These are phyloP conservation scores for Pristionchus fissidentatus DNA, from an alignment of 2,888 invertebrate species.

Conservation along the genomic window DNA sequence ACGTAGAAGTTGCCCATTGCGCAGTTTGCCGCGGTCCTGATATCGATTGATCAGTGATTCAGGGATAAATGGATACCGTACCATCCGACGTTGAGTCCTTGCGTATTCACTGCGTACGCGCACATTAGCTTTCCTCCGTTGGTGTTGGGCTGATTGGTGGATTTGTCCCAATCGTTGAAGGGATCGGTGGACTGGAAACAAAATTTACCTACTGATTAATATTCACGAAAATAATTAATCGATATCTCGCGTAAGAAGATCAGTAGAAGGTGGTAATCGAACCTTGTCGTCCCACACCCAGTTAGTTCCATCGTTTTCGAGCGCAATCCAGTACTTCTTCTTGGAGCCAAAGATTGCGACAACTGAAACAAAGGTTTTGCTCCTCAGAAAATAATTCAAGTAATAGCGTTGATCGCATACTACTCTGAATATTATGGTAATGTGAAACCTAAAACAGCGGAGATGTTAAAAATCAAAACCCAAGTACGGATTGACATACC, in stretches of 20 bases:
- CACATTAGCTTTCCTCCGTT: not conserved
- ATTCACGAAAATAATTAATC: not conserved
- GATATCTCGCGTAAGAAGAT: not conserved
- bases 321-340: constrained; percentile 14
- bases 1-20: not conserved
- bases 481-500: not conserved
- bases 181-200: not conserved
- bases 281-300: constrained; percentile 34
- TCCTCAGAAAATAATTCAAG: not conserved
- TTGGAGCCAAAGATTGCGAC: not conserved
- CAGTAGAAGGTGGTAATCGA: not conserved
- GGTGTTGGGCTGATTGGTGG: not conserved
- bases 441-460: too few species aligned
- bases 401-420: too few species aligned
- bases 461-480: too few species aligned
- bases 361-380: not conserved
- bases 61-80: not conserved
- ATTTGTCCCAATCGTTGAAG: not conserved
- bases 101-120: not conserved
- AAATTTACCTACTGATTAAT: not conserved
- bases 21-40: not conserved
- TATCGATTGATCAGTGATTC: not conserved
- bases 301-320: not conserved
- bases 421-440: not conserved
- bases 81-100: not conserved